Evolutionary conservation across 2,797 vertebrate species (phyloP).

Genomic region (Neosilurus mollespiculum): DNA sequence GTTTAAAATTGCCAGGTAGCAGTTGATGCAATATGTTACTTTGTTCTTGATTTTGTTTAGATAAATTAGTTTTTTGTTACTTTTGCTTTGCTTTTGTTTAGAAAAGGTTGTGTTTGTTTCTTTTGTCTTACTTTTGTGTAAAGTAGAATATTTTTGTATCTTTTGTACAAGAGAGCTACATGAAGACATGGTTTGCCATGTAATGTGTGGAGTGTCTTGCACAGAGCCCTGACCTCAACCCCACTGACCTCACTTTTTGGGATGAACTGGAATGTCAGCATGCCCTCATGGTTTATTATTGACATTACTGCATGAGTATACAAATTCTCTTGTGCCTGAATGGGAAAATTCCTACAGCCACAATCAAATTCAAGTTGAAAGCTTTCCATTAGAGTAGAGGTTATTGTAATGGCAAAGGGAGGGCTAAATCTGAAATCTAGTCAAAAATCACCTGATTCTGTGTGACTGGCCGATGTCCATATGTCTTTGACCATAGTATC

Average conservation of each 20-base stretch:
- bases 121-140: too few species aligned
- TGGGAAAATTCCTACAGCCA: background rate
- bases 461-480: background rate
- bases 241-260: background rate
- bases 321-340: background rate
- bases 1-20: too few species aligned
- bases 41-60: too few species aligned
- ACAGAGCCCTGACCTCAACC: constrained; percentile 3
- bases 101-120: too few species aligned
- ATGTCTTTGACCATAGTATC: background rate
- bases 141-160: too few species aligned
- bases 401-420: background rate
- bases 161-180: background rate
- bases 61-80: too few species aligned
- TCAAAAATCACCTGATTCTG: background rate
- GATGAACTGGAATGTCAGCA: background rate
- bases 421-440: background rate
- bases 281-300: background rate
- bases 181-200: background rate
- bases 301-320: background rate
- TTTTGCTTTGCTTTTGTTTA: too few species aligned
- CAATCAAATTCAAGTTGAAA: background rate
- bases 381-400: background rate
- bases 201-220: too few species aligned
- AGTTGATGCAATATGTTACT: too few species aligned